These are phyloP conservation scores for Halictus rubicundus DNA, from an alignment of 1,140 invertebrate species.

Conservation along the genomic window DNA sequence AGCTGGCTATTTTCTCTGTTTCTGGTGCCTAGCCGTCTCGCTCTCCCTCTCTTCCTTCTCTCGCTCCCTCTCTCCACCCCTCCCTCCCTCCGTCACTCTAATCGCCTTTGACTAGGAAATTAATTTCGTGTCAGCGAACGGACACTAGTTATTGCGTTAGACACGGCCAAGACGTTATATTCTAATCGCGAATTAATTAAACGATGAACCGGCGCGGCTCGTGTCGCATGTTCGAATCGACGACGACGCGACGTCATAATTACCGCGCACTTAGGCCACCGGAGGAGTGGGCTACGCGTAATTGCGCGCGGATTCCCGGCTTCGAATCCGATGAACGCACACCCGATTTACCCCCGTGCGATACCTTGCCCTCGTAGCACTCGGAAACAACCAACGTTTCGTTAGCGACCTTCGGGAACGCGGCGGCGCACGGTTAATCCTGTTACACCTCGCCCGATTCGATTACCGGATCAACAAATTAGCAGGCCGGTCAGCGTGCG, in stretches of 20 bases:
- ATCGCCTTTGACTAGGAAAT: conserved; percentile 5
- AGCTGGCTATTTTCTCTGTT: neutral
- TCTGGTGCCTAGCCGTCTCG: neutral
- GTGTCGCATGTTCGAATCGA: too few relatives aligned
- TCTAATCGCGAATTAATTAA: conserved; percentile 5
- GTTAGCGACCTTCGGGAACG: too few relatives aligned
- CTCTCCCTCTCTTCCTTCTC: too few relatives aligned
- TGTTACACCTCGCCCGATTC: too few relatives aligned
- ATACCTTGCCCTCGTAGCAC: too few relatives aligned
- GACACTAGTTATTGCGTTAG: neutral
- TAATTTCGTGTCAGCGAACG: neutral
- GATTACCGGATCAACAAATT: conserved; percentile 8
- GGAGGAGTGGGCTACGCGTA: neutral
- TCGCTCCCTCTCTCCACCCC: too few relatives aligned
- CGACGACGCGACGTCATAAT: neutral
- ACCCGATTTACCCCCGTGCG: too few relatives aligned
- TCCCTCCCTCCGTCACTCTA: neutral
- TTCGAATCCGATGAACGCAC: too few relatives aligned
- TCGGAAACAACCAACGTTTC: too few relatives aligned
- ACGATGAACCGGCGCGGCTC: neutral
- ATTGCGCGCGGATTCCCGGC: neutral
- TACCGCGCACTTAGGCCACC: neutral
- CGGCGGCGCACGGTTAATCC: too few relatives aligned
- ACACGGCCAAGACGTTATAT: neutral
- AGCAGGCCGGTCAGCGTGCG: neutral